Conservation (phyloP, 2,113 vertebrate genomes). For the Leiothrix lutea region DNA sequence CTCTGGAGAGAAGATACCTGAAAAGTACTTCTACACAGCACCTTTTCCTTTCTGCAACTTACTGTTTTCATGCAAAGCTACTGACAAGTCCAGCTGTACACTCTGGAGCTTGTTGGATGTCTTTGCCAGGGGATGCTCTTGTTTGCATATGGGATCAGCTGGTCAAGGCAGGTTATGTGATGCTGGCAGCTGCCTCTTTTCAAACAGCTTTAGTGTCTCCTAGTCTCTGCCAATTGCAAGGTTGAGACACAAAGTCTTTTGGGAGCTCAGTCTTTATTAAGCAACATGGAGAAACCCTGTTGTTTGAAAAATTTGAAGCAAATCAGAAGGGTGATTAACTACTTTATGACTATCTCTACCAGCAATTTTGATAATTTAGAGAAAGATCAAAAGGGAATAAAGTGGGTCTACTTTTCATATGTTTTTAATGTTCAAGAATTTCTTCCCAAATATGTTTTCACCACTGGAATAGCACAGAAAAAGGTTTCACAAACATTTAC, state of each 20-base stretch:
- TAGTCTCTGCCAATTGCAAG: neutral
- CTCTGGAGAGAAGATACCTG: neutral
- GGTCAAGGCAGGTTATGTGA: slow-evolving; percentile 35
- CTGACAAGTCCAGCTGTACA: neutral
- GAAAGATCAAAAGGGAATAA: neutral
- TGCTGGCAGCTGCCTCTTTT: slow-evolving; percentile 29
- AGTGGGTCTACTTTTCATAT: neutral
- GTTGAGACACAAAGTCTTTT: neutral
- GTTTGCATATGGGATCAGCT: slow-evolving; percentile 46
- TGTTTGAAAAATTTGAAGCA: neutral
- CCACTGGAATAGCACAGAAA: neutral
- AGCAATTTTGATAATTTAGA: neutral
- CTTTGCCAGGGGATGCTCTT: slow-evolving; percentile 19
- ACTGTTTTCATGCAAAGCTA: neutral
- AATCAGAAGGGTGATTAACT: slow-evolving; percentile 1
- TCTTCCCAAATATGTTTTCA: neutral
- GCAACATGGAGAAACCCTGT: neutral
- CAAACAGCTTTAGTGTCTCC: slow-evolving; percentile 9
- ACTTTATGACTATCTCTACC: neutral
- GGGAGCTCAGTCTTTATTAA: slow-evolving; percentile 22
- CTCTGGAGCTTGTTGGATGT: neutral
- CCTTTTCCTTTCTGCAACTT: neutral
- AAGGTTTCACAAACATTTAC: neutral
- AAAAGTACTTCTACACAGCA: neutral
- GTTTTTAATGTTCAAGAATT: neutral